Evolutionary conservation across 2,888 invertebrate species (phyloP).

Genomic region (Caenorhabditis panamensis): DNA sequence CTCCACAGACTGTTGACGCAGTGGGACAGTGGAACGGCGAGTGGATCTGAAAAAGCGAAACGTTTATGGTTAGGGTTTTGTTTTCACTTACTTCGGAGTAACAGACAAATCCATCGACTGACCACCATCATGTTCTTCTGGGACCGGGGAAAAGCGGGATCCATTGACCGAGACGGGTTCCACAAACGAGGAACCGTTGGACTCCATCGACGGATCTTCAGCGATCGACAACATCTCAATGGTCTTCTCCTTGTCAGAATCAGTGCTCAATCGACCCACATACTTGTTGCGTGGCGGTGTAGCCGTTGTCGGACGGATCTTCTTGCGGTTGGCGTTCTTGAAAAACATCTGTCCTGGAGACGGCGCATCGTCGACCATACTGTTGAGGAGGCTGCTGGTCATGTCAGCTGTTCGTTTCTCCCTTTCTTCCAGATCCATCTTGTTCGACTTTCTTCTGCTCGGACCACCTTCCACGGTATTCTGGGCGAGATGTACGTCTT

Average conservation of each 20-base stretch:
- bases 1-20: not conserved
- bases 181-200: slow-evolving; percentile 25
- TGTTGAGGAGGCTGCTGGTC: slow-evolving; percentile 13
- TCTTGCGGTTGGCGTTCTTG: slow-evolving; percentile 35
- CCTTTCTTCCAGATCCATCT: slow-evolving; percentile 1
- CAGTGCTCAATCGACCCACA: slow-evolving; percentile 25
- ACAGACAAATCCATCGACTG: no score
- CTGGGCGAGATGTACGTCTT: no score
- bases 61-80: not conserved
- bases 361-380: slow-evolving; percentile 34
- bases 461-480: slow-evolving; percentile 14
- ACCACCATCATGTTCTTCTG: slow-evolving; percentile 9
- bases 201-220: slow-evolving; percentile 27
- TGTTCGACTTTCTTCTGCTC: slow-evolving; percentile 11
- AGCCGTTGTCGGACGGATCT: slow-evolving; percentile 13
- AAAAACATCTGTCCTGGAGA: slow-evolving; percentile 44
- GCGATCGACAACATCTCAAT: slow-evolving; percentile 48
- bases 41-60: slow-evolving; percentile 10
- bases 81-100: slow-evolving; percentile 28
- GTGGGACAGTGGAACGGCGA: not conserved
- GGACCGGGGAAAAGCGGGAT: slow-evolving; percentile 25
- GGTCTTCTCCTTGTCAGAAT: slow-evolving; percentile 52
- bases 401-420: slow-evolving; percentile 21
- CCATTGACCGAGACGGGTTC: slow-evolving; percentile 29
- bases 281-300: slow-evolving; percentile 19